Percentiles rank a stretch among this genome's conserved stretches.
phyloP scores from a whole-genome alignment of 2,113 vertebrate species.

The Gallinago media region DNA sequence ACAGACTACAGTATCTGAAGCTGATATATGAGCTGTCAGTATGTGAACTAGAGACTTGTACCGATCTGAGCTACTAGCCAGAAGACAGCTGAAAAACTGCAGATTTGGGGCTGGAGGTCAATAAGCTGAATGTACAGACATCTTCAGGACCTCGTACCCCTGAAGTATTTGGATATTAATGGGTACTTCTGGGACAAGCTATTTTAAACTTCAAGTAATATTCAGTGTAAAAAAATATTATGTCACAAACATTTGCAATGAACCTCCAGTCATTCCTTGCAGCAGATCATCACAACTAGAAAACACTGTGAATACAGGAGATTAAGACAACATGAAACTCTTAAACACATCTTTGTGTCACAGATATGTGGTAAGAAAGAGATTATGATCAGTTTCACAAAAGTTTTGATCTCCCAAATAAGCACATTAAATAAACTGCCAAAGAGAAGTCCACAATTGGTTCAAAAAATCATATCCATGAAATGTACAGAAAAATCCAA shows the following conservation, averaged over 20 bases:
- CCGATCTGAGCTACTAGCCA: background rate
- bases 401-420: background rate
- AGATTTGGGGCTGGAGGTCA: fast-evolving
- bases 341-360: background rate
- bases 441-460: background rate
- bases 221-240: background rate
- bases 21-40: background rate
- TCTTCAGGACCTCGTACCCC: background rate
- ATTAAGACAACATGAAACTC: background rate
- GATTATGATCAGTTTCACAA: background rate
- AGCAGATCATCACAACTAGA: background rate
- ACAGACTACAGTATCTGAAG: background rate
- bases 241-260: background rate
- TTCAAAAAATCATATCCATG: background rate
- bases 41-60: background rate
- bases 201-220: background rate
- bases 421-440: background rate
- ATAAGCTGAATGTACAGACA: background rate
- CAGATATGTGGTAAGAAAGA: background rate
- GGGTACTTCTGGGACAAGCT: background rate
- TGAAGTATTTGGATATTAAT: background rate
- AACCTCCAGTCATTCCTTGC: background rate
- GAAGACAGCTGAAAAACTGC: background rate
- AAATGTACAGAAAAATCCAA: background rate
- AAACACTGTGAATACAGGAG: background rate